These are phyloP conservation scores for Jaculus jaculus DNA, from an alignment of 2,113 vertebrate genomes.

Conservation along the genomic window DNA sequence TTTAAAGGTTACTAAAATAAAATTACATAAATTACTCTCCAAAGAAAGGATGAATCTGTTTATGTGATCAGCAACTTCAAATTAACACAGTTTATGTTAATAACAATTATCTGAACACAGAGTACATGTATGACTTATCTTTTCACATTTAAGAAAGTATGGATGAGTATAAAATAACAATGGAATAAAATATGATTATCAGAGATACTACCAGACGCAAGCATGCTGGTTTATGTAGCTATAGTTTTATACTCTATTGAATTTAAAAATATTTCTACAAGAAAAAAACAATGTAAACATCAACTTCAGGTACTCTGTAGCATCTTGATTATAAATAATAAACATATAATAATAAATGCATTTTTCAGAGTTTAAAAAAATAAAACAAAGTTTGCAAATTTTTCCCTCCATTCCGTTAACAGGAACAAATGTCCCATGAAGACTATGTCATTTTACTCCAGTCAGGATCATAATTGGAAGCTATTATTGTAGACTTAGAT, in stretches of 20 bases:
- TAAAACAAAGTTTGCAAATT: neutral
- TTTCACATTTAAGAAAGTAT: neutral
- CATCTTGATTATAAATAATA: neutral
- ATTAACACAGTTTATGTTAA: slow-evolving; percentile 31
- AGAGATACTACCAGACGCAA: neutral
- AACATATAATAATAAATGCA: neutral
- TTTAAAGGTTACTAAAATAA: slow-evolving; percentile 30
- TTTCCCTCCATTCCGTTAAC: neutral
- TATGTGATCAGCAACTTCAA: neutral
- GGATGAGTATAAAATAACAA: neutral
- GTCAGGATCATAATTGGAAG: neutral
- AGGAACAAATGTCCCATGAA: slow-evolving; percentile 9
- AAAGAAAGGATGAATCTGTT: slow-evolving; percentile 2
- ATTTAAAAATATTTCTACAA: neutral
- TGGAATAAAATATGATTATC: neutral
- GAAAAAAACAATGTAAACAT: neutral
- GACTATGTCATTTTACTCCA: neutral
- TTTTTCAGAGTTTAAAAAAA: neutral
- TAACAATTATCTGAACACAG: neutral
- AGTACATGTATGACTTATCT: neutral
- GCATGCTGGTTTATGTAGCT: neutral
- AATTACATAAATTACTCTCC: neutral
- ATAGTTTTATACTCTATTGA: neutral
- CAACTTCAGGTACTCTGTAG: neutral
- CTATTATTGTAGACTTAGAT: neutral